phyloP scores from a whole-genome alignment of 2,113 vertebrate species.

The Neopipo cinnamomea region DNA sequence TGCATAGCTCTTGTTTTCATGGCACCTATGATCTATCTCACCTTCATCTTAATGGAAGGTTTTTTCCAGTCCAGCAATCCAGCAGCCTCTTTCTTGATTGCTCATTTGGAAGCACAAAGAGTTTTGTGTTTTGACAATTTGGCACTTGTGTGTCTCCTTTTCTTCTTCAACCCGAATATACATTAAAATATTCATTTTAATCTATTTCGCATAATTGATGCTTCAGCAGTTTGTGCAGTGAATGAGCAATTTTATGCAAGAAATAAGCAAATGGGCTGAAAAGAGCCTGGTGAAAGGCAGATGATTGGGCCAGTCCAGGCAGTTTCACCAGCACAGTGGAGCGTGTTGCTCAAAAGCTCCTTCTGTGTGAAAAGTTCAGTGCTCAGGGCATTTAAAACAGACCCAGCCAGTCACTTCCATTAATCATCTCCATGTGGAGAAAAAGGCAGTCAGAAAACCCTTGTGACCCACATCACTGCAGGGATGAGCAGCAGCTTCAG shows the following conservation, averaged over 20 bases:
- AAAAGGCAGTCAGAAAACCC: neutral
- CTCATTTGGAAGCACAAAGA: constrained; percentile 20
- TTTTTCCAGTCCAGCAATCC: constrained; percentile 9
- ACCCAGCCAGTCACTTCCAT: neutral
- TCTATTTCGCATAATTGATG: neutral
- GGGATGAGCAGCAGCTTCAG: neutral
- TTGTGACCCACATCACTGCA: accelerated
- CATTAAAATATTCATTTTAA: neutral
- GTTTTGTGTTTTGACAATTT: constrained; percentile 4
- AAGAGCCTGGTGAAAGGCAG: neutral
- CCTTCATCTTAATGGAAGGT: neutral
- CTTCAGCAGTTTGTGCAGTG: neutral
- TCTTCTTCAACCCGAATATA: neutral
- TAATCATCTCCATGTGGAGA: neutral
- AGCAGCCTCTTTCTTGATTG: neutral
- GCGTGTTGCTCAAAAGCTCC: neutral
- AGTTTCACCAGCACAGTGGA: neutral
- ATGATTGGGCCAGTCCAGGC: neutral
- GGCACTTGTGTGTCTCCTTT: neutral
- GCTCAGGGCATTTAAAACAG: neutral
- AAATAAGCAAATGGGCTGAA: neutral
- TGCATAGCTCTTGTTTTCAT: neutral
- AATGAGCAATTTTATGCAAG: neutral
- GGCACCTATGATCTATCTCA: neutral
- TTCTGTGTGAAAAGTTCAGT: neutral